Conservation (phyloP, 2,797 vertebrate genomes). For the Danio kyathit region DNA sequence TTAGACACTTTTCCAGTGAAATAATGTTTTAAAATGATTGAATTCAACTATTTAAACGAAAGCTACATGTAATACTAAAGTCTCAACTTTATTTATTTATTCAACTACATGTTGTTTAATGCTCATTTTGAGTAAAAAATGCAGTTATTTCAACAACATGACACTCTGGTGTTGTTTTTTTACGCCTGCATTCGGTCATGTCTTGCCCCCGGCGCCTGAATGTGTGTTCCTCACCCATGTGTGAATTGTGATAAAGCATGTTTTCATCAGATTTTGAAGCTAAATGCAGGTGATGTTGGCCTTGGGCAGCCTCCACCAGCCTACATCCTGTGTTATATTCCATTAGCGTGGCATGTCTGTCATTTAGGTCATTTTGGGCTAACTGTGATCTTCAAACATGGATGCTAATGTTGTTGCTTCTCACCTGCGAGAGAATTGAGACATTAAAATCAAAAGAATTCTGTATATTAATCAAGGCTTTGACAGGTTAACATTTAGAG, state of each 20-base stretch:
- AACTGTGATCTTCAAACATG: conserved; percentile 43
- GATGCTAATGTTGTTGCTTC: conserved; percentile 15
- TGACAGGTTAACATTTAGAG: background rate
- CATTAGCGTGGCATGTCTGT: conserved; percentile 48
- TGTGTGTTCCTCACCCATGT: conserved; percentile 14
- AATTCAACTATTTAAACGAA: too few relatives aligned
- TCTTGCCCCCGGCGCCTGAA: background rate
- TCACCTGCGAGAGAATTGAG: background rate
- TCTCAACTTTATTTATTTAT: too few relatives aligned
- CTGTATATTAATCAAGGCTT: background rate
- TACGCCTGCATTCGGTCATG: background rate
- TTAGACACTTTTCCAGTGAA: background rate
- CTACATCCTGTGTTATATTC: conserved; percentile 48
- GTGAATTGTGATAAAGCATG: conserved; percentile 46
- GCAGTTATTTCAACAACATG: conserved; percentile 1
- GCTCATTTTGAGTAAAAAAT: conserved; percentile 1
- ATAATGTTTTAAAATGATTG: background rate
- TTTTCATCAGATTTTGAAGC: conserved; percentile 64
- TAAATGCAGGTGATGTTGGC: conserved; percentile 68
- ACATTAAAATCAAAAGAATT: background rate
- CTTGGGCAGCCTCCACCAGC: conserved; percentile 62
- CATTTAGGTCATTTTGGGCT: conserved; percentile 66
- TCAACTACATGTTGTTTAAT: background rate
- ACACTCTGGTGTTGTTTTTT: background rate
- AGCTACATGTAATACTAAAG: too few relatives aligned